Base-by-base conservation (phyloP, 2,797 vertebrate species). In the Pseudochromis fuscus region DNA sequence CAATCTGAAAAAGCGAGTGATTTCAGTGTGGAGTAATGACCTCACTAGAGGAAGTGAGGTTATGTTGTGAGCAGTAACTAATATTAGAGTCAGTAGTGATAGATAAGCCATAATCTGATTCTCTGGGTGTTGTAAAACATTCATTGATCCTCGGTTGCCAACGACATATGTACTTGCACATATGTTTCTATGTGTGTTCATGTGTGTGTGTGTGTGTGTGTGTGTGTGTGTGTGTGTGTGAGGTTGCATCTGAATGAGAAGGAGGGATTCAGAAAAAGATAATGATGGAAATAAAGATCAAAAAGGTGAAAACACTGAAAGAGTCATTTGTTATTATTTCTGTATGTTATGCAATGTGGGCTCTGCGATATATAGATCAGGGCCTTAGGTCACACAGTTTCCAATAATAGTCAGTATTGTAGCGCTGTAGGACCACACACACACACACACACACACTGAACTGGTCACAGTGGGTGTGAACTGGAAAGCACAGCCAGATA, bases 301-400 rank as follows among this genome's bases (percentile, higher is more conserved):
- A 52, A 4, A 21, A 48, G 38, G 13, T n/a, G 21, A 15, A 31
- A 42, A 33, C 15, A 45, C 45, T 19, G 8, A 44, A 21, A 9
- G n/a, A 4, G 31, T 3, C 8, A 42, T 69, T 66, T 40, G 63
- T 70, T 75, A 78, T 79, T 46, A 78, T 86, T 84, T 87, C 60
- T 44, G 28, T 73, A 25, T 48, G 75, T 93, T 91, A 91, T 18
- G 64, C 78, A 93, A 91, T n/a, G 28, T 37, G 52, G 70, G 60
- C 73, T 72, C 38, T 79, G 50, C 67, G 57, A 70, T 72, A 66
- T 89, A 83, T 86, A 62, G 91, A 92, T 92, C 82, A 84, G 30
- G 79, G 84, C 91, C 85, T 64, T 1, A 65, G 90, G 91, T 70
- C 46, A 80, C 56, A 49, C 44, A 63, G 52, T 75, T 87, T 87